Conservation (phyloP, 2,113 vertebrate species). For the Anoplopoma fimbria region DNA sequence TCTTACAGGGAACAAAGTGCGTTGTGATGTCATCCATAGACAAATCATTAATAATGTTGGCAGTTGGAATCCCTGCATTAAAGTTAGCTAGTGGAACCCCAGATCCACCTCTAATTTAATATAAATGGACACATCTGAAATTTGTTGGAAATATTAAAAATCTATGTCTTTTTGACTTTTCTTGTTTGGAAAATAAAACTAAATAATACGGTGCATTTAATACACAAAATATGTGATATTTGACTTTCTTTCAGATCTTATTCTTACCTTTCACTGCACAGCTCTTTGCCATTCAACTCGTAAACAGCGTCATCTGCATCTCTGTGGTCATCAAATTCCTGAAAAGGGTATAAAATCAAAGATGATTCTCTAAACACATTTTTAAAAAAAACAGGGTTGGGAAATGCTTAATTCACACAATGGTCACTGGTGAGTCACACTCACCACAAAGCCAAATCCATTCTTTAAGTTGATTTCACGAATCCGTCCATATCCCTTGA, state of each 20-base stretch:
- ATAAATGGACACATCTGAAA: too few relatives aligned
- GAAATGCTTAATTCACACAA: background rate
- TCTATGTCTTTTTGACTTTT: too few relatives aligned
- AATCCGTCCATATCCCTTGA: slow-evolving; percentile 94
- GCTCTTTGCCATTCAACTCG: slow-evolving; percentile 92
- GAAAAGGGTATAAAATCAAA: slow-evolving; percentile 3
- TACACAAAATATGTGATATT: too few relatives aligned
- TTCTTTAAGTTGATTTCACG: slow-evolving; percentile 94
- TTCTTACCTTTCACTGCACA: slow-evolving; percentile 91
- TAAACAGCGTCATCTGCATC: slow-evolving; percentile 95
- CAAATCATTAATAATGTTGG: too few relatives aligned
- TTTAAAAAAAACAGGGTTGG: background rate
- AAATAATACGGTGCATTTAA: too few relatives aligned
- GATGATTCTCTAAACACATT: background rate
- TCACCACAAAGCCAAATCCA: slow-evolving; percentile 94
- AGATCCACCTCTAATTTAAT: too few relatives aligned
- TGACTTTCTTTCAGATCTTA: background rate
- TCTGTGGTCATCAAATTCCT: slow-evolving; percentile 95
- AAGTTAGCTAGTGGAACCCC: too few relatives aligned
- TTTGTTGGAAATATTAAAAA: too few relatives aligned
- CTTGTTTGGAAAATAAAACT: too few relatives aligned
- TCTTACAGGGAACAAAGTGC: too few relatives aligned
- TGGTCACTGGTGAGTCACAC: slow-evolving; percentile 24
- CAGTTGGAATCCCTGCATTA: too few relatives aligned
- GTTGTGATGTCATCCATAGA: too few relatives aligned